phyloP scores from a whole-genome alignment of 2,888 invertebrate genomes.

The Hetaerina titia region DNA sequence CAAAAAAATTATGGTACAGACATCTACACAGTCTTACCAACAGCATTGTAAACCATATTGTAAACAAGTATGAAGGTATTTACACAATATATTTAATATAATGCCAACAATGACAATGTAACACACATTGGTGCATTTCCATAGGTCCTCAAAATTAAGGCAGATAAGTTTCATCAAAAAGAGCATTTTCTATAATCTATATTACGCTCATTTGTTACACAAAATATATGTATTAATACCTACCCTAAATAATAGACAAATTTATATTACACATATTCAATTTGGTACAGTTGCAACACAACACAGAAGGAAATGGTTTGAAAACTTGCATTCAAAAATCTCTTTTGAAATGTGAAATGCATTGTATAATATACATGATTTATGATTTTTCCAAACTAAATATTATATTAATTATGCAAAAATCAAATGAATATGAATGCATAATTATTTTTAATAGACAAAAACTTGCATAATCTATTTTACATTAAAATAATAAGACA shows the following conservation, averaged over 20 bases:
- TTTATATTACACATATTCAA: not conserved
- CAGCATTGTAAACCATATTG: not conserved
- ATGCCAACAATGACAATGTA: not conserved
- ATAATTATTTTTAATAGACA: no score
- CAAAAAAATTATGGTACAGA: not conserved
- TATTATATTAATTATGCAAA: not conserved
- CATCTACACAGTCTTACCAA: conserved; percentile 32
- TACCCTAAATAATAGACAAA: not conserved
- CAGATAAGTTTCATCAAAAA: not conserved
- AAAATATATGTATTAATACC: not conserved
- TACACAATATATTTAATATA: not conserved
- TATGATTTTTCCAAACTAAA: not conserved
- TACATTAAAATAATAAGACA: no score
- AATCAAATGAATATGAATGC: not conserved
- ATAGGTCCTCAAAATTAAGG: not conserved
- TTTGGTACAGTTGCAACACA: not conserved
- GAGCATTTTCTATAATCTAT: not conserved
- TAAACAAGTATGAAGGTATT: not conserved
- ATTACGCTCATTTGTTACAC: not conserved
- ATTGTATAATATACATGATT: not conserved
- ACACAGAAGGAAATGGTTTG: not conserved
- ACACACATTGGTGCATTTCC: conserved; percentile 14
- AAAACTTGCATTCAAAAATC: not conserved
- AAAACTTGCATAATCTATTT: no score
- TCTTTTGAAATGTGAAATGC: not conserved